These are phyloP conservation scores for Geotrupes spiniger DNA, from an alignment of 2,888 invertebrate species.

Conservation along the genomic window DNA sequence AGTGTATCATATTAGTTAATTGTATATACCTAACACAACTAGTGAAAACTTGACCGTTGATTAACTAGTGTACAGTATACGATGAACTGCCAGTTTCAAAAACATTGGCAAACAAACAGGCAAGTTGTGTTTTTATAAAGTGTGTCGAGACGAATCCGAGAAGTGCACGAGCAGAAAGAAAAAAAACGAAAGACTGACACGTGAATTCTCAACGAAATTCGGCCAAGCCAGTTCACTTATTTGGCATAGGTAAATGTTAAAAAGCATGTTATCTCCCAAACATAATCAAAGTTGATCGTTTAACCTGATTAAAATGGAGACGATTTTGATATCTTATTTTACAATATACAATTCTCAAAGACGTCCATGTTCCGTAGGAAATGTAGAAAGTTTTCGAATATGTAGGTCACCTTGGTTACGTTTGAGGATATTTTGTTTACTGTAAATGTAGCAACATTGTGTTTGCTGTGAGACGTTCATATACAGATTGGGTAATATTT, in stretches of 20 bases:
- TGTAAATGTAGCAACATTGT: too few relatives aligned
- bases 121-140: constrained; percentile 1
- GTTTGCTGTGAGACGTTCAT: too few relatives aligned
- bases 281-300: not conserved
- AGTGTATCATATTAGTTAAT: constrained; percentile 4
- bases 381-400: too few relatives aligned
- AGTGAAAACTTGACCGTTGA: not conserved
- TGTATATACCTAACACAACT: constrained; percentile 1
- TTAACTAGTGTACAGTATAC: not conserved
- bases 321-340: too few relatives aligned
- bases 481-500: too few relatives aligned
- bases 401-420: constrained; percentile 2
- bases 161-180: too few relatives aligned
- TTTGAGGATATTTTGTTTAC: not conserved
- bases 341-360: too few relatives aligned
- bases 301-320: too few relatives aligned
- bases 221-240: not conserved
- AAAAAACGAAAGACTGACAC: not conserved
- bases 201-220: constrained; percentile 3
- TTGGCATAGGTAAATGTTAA: constrained; percentile 1
- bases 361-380: too few relatives aligned
- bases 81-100: not conserved
- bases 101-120: not conserved
- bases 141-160: too few relatives aligned
- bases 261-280: constrained; percentile 4